Percentiles rank a stretch among this genome's conserved stretches.
Conservation (phyloP, 2,113 vertebrate species). For the Glaucidium brasilianum region DNA sequence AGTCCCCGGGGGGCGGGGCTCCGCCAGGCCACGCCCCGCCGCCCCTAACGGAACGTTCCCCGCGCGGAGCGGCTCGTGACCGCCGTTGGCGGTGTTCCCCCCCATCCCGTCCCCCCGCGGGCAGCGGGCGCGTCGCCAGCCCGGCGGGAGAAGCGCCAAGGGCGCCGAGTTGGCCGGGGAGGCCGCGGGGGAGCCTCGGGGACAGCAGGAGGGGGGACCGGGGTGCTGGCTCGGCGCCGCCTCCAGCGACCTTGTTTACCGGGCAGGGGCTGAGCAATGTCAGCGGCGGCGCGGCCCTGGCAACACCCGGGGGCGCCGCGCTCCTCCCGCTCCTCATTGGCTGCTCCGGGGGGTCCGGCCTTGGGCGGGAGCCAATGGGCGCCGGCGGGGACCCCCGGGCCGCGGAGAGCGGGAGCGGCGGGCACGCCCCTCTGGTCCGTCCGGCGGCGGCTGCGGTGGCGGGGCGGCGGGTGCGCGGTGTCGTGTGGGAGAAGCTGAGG, state of each 20-base stretch:
- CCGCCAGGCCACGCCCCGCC: background rate
- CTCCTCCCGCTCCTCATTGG: background rate
- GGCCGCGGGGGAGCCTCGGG: background rate
- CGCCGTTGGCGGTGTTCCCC: background rate
- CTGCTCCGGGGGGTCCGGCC: background rate
- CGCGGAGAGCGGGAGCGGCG: background rate
- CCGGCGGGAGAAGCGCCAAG: background rate
- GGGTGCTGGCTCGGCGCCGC: background rate
- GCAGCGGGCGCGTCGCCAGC: background rate
- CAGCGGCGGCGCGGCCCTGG: background rate
- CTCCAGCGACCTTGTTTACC: background rate
- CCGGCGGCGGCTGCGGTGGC: no score
- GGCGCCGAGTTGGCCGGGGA: no score
- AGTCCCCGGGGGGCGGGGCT: background rate
- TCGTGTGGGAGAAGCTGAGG: rapidly evolving
- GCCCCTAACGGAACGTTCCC: background rate
- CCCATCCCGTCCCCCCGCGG: no score
- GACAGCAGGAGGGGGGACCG: no score
- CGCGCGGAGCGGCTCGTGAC: background rate
- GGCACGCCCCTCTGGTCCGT: no score
- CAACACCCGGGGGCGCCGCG: rapidly evolving
- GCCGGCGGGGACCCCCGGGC: background rate
- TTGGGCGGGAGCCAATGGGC: background rate
- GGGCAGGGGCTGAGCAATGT: background rate
- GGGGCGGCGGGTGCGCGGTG: background rate